Evolutionary conservation across 2,113 vertebrate genomes (phyloP).

Genomic region (Hemichromis elongatus): DNA sequence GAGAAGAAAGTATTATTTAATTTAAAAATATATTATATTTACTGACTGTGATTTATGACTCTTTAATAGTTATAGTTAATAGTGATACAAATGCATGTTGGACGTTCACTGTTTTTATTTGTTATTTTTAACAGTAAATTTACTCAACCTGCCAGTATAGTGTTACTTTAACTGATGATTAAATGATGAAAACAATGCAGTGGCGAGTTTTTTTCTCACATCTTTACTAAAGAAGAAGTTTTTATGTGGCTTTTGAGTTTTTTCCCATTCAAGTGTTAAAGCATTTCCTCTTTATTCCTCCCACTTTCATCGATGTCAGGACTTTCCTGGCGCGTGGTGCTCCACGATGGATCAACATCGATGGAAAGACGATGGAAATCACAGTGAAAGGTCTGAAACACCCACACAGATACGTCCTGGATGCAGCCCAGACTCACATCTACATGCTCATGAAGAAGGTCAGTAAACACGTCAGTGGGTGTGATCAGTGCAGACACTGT

Average conservation of each 20-base stretch:
- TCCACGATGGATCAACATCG: conserved; percentile 97
- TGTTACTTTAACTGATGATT: background rate
- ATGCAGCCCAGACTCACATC: conserved; percentile 95
- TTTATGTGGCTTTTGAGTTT: background rate
- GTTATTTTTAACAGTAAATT: background rate
- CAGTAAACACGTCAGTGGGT: background rate
- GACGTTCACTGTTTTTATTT: background rate
- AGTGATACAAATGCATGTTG: background rate
- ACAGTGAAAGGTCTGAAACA: conserved; percentile 89
- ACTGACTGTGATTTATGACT: background rate
- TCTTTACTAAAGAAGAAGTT: background rate
- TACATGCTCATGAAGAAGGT: conserved; percentile 99
- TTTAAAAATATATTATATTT: background rate
- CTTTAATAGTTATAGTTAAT: background rate
- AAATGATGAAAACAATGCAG: background rate
- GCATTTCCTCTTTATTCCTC: background rate
- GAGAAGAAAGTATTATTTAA: background rate
- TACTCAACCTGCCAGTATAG: background rate
- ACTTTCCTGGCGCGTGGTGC: conserved; percentile 94
- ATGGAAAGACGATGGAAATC: conserved; percentile 96
- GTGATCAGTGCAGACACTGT: background rate
- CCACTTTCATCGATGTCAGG: conserved; percentile 57
- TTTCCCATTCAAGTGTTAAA: background rate
- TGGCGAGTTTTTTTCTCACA: background rate
- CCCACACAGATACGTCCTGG: conserved; percentile 94